Evolutionary conservation across 1,140 invertebrate genomes (phyloP).

Genomic region (Diuraphis noxia): DNA sequence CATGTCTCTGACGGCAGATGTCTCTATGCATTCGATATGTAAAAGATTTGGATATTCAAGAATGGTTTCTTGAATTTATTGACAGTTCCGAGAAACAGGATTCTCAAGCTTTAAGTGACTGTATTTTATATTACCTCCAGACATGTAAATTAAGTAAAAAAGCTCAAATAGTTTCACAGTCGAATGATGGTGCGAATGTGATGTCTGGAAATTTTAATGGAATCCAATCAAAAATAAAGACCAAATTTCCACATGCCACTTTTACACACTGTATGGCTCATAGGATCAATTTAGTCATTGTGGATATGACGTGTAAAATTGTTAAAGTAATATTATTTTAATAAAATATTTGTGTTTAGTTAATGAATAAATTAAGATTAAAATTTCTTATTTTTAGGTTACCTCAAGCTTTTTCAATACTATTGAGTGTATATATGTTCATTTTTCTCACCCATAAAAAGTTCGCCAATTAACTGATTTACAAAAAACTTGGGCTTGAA

Average conservation of each 20-base stretch:
- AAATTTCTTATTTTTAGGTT: background rate
- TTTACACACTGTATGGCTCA: conserved; percentile 14
- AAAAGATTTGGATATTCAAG: conserved; percentile 23
- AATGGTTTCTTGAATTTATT: conserved; percentile 23
- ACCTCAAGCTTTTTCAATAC: conserved; percentile 25
- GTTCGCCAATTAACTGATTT: background rate
- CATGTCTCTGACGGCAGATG: too few species aligned
- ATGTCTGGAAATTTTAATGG: conserved; percentile 32
- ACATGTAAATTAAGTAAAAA: background rate
- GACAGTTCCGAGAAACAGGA: background rate
- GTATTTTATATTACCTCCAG: background rate
- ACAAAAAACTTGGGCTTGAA: conserved; percentile 17
- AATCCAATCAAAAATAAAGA: conserved; percentile 21
- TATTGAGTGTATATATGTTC: background rate
- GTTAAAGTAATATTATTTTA: conserved; percentile 8
- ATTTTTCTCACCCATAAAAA: conserved; percentile 1
- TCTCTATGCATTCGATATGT: conserved; percentile 9
- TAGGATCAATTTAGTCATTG: background rate
- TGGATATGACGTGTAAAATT: background rate
- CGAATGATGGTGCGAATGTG: conserved; percentile 15
- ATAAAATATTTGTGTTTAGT: background rate
- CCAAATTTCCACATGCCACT: background rate
- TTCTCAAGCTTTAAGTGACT: conserved; percentile 2
- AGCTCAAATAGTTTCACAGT: conserved; percentile 23
- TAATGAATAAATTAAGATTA: background rate